Base-by-base conservation (phyloP, 2,113 vertebrate species). In the Pimephales promelas region DNA sequence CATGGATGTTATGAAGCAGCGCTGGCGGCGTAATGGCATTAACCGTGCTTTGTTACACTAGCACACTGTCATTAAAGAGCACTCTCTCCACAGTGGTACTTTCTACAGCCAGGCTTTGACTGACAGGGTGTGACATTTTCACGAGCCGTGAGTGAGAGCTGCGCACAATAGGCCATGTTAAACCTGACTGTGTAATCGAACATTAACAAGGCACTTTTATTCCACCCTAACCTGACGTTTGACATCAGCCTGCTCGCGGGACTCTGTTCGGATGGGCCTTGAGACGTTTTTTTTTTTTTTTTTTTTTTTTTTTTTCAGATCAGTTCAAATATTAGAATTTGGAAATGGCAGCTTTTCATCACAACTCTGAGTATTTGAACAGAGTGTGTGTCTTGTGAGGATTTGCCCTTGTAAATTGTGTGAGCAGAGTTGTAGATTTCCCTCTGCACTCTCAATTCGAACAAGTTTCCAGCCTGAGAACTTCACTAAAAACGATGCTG, bases 91-190 rank as follows among this genome's bases (percentile, higher is more conserved):
- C 76, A 79, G 56, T 61, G 56, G 76, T 56, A 62, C 34, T 62
- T 40, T 45, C 56, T 36, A 79, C 56, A 24, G 31, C 71, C 28
- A 4, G 43, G 13, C 71, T 52, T 34, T 75, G 28, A 49, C 57
- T 74, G 83, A 66, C 78, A 81, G 68, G 66, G 57, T 85, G 83
- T 85, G 83, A 72, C 83, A 74, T 68, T 81, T 85, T 85, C 83
- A 81, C 36, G 70, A 85, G 78, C 68, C 20, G 49, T 11, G 20
- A 71, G 66, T 68, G 14, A 84, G 47, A 66, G 71, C 56, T 7
- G 14, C 31, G 28, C 52, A 62, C 83, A 84, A 79, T 57, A 34
- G 77, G 77, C 77, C 66, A 56, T 14, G 43, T 66, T 59, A 70
- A 61, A 68, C 40, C 40, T 56, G 68, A 72, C 34, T 56, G 80